phyloP scores from a whole-genome alignment of 2,113 vertebrate species.

The Gymnocephalus cernua region DNA sequence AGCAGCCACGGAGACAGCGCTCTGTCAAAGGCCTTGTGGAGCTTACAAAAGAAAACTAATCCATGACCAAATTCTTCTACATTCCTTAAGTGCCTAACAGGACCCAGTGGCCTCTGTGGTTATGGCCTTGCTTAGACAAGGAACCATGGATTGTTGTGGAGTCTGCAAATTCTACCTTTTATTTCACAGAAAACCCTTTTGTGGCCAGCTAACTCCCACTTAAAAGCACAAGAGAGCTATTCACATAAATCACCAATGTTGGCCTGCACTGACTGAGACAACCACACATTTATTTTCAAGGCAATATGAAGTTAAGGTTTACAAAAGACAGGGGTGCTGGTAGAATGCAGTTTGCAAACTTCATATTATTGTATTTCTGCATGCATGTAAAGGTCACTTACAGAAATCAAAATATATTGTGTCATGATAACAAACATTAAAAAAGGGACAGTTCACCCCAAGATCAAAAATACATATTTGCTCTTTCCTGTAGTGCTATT shows the following conservation, averaged over 20 bases:
- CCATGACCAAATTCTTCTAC: constrained; percentile 62
- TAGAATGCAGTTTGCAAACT: neutral
- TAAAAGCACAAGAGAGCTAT: constrained; percentile 53
- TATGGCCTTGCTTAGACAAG: constrained; percentile 32
- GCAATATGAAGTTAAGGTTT: neutral
- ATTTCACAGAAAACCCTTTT: constrained; percentile 47
- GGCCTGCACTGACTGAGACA: neutral
- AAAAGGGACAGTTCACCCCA: too few relatives aligned
- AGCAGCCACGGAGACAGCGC: constrained; percentile 40
- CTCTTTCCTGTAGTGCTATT: too few relatives aligned
- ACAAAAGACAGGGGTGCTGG: neutral
- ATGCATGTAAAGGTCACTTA: neutral
- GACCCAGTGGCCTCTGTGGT: constrained; percentile 43
- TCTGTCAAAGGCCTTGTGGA: constrained; percentile 44
- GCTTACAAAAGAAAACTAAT: constrained; percentile 68
- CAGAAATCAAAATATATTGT: neutral
- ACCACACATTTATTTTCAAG: neutral
- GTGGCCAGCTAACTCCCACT: constrained; percentile 45
- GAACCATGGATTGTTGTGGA: constrained; percentile 21
- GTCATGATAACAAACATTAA: neutral
- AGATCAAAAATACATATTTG: too few relatives aligned
- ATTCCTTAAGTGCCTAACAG: constrained; percentile 69
- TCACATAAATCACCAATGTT: constrained; percentile 24
- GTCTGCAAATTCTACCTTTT: constrained; percentile 48
- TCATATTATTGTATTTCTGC: neutral